A percentile compares a stretch with the other conserved stretches of the same genome.
Evolutionary conservation across 2,113 vertebrate species (phyloP).

Genomic region (Forbesichthys papilliferus): DNA sequence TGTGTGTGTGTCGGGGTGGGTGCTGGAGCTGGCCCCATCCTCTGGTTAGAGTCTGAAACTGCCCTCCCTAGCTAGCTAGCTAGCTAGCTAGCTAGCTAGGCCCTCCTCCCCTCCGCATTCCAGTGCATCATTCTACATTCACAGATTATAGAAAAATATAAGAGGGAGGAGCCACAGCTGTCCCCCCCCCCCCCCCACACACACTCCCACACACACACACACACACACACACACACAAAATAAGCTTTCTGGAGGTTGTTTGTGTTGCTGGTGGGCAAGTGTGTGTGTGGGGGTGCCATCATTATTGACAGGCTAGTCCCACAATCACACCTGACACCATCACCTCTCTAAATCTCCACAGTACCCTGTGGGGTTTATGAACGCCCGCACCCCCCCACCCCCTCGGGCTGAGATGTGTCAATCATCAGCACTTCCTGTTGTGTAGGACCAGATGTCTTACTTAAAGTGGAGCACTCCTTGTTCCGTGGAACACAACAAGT

Average conservation of each 20-base stretch:
- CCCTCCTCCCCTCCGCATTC: slow-evolving; percentile 52
- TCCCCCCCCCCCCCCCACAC: slow-evolving; percentile 44
- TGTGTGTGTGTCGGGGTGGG: slow-evolving; percentile 17
- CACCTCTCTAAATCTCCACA: slow-evolving; percentile 23
- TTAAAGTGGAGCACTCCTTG: background rate
- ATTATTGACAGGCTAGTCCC: slow-evolving; percentile 37
- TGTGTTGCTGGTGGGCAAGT: slow-evolving; percentile 65
- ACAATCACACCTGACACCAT: slow-evolving; percentile 26
- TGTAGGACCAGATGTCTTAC: background rate
- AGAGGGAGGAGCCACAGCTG: slow-evolving; percentile 13
- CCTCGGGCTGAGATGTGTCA: too few relatives aligned
- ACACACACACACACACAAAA: slow-evolving; percentile 15
- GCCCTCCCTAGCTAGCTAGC: slow-evolving; percentile 46
- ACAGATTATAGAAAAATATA: slow-evolving; percentile 39
- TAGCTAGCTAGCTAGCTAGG: slow-evolving; percentile 18
- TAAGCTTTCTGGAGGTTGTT: slow-evolving; percentile 61
- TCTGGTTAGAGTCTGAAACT: slow-evolving; percentile 52
- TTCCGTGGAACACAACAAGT: background rate
- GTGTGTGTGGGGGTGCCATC: slow-evolving; percentile 33
- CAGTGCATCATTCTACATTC: slow-evolving; percentile 65
- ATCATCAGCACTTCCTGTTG: background rate
- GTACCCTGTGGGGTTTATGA: background rate
- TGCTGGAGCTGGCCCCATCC: slow-evolving; percentile 39
- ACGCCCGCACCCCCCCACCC: too few relatives aligned
- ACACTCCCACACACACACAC: slow-evolving; percentile 17